Conservation (phyloP, 2,888 invertebrate genomes). For the Conomelus anceps region DNA sequence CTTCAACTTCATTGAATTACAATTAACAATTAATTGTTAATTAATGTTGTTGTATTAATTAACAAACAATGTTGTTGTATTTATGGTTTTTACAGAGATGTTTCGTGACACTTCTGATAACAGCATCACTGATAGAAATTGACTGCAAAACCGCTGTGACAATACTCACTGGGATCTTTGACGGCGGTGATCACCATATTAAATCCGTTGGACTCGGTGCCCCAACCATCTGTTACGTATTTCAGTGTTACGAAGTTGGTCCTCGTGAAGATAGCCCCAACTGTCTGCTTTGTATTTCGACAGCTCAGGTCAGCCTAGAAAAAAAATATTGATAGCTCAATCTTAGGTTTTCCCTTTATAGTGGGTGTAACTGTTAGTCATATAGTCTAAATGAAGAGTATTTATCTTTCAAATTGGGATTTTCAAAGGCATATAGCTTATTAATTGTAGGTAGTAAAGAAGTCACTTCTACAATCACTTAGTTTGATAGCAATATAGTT, state of each 20-base stretch:
- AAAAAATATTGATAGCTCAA: too few species aligned
- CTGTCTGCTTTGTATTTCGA: constrained; percentile 80
- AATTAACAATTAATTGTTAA: too few species aligned
- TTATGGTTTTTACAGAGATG: not conserved
- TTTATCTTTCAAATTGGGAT: not conserved
- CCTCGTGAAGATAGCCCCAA: constrained; percentile 81
- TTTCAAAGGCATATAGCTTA: not conserved
- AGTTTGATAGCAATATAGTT: not conserved
- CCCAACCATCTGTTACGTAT: constrained; percentile 90
- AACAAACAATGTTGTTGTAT: not conserved
- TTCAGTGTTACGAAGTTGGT: constrained; percentile 91
- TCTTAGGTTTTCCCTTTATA: too few species aligned
- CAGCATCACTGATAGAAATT: too few species aligned
- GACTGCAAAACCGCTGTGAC: not conserved
- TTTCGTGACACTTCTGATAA: not conserved
- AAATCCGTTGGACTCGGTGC: constrained; percentile 86
- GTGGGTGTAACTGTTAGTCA: too few species aligned
- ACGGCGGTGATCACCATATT: constrained; percentile 89
- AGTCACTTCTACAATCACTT: not conserved
- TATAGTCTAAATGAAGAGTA: not conserved
- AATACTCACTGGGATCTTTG: constrained; percentile 83
- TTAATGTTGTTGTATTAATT: too few species aligned
- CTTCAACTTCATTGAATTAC: too few species aligned
- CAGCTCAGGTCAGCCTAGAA: constrained; percentile 82
- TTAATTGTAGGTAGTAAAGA: not conserved